These are phyloP conservation scores for Ridgeia piscesae DNA, from an alignment of 1,140 invertebrate genomes.

Conservation along the genomic window DNA sequence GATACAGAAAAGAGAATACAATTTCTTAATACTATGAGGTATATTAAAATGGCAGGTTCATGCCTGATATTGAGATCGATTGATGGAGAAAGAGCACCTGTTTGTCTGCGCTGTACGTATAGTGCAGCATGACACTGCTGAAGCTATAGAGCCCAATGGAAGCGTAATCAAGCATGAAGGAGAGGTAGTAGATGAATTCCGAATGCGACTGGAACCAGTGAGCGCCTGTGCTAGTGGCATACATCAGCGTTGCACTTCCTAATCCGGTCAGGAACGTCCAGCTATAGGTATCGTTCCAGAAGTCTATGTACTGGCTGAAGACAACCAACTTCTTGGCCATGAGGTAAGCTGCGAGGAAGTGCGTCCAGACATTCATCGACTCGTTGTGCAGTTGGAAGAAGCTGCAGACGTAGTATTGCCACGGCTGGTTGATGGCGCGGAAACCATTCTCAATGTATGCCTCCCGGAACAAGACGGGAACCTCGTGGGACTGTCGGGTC, in stretches of 20 bases:
- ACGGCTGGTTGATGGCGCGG: constrained; percentile 42
- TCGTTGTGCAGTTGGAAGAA: constrained; percentile 55
- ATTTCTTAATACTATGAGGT: background rate
- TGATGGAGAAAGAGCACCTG: background rate
- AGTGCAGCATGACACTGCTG: constrained; percentile 52
- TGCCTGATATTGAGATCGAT: background rate
- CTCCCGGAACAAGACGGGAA: constrained; percentile 16
- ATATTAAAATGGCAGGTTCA: too few species aligned
- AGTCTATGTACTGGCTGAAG: constrained; percentile 43
- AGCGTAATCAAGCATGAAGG: constrained; percentile 56
- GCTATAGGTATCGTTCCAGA: constrained; percentile 50
- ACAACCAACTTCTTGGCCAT: constrained; percentile 15
- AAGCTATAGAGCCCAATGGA: constrained; percentile 54
- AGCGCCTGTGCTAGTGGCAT: constrained; percentile 47
- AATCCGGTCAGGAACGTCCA: constrained; percentile 49
- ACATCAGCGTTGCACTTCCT: constrained; percentile 47
- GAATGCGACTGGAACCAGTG: constrained; percentile 53
- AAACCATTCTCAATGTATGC: constrained; percentile 37
- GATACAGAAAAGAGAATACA: background rate
- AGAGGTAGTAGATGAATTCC: constrained; percentile 50
- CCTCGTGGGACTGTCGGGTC: background rate
- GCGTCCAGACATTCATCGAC: constrained; percentile 54
- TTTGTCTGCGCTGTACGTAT: constrained; percentile 43
- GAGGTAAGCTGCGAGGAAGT: constrained; percentile 43
- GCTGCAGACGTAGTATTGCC: constrained; percentile 49